Base-by-base conservation (phyloP, 2,888 invertebrate species). In the Trachelus stipa region DNA sequence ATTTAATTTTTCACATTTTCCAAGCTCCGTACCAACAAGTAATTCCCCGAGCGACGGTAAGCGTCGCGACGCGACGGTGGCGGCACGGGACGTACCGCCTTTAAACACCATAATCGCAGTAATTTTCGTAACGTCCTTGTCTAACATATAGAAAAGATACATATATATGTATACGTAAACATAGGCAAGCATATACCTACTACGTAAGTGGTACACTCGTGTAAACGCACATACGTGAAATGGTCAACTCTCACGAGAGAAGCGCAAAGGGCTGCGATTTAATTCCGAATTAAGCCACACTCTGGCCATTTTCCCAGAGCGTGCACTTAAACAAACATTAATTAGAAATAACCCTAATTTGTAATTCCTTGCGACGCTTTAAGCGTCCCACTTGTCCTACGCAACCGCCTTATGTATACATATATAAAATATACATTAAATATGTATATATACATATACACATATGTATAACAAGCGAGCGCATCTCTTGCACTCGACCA, bases 81-180 rank as follows among this genome's bases (percentile, higher is more conserved):
- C 3, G 69, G 3, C 30, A 69, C 40, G 1, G 1, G 15, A 40
- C 40, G 40, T 40, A 15, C 68, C 77, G 78, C 78, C 82, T 79
- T 84, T 77, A 84, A 84, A 77, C 74, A 76, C 76, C 79, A 81
- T 83, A 82, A 83, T 83, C 80, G 76, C 77, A 74, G 77, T 79
- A 79, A 76, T 84, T 82, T 75, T 74, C 68, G 74, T 80, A 80
- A 80, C 79, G 75, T 79, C 56, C 78, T 77, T 75, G 34, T 37
- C 35, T 23, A 40, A 33, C 81, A 71, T 31, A 74, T 69, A 40
- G 31, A 37, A 73, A 40, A 69, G 30, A 23, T 15, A 40, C 4
- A 40, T 4, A 40, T 4, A 15, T 15, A 12, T 12, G 4, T 37
- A 37, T 37, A 12, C 37, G 37, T 37, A 37, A 12, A 37, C 37